Base-by-base conservation (phyloP, 2,888 invertebrate genomes). In the Hydropsyche betteni region DNA sequence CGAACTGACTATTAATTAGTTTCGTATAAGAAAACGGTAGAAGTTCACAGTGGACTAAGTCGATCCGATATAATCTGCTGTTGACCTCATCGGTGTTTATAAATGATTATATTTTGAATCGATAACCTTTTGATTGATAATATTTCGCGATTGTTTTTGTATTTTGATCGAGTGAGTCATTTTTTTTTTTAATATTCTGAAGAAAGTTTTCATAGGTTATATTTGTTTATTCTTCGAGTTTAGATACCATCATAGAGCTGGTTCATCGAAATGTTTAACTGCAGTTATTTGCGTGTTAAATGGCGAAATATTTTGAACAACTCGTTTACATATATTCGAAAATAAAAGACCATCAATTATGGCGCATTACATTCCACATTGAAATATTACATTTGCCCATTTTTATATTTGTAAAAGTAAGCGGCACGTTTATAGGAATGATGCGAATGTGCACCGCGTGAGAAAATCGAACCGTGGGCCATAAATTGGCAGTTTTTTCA, bases 1-100 rank as follows among this genome's bases (percentile, higher is more conserved):
- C 64, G 36, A 5, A 34, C 64, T 34, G 36, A 64, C 36, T n/a
- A 64, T 64, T 64, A 64, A 64, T 64, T 64, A 36, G 34, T 64
- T 64, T 64, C 64, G 34, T 12, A n/a, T 55, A n/a, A 5, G 55
- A 55, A n/a, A 10, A 8, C 44, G 44, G 0, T 10, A 44, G 44
- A 44, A 8, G 10, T 44, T 44, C 44, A 44, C 3, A 44, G 7
- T 44, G 44, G 44, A 8, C 10, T 10, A 44, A 44, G 44, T 44
- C 10, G 44, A 44, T 44, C 44, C 44, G 44, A 44, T 8, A 44
- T 44, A 44, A 44, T 8, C 10, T 10, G 44, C 4, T 24, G 24
- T 24, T 24, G 24, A 24, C 24, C 24, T 24, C 24, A 24, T 24
- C 24, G 24, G 24, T 24, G 24, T 24, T 24, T 24, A 24, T 24